phyloP scores from a whole-genome alignment of 2,113 vertebrate genomes.

The Strigops habroptila region DNA sequence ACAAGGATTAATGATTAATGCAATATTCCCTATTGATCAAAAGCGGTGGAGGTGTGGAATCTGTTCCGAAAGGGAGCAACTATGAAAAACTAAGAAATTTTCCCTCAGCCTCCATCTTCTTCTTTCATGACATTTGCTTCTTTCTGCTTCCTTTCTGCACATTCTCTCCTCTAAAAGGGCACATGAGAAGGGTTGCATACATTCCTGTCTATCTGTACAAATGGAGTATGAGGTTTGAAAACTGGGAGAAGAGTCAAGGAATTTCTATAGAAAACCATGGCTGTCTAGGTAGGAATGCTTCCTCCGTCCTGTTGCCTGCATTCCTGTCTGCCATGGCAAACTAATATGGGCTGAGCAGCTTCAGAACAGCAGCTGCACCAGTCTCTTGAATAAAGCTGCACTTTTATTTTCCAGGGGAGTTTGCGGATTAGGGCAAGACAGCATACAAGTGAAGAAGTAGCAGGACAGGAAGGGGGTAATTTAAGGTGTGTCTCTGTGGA shows the following conservation, averaged over 20 bases:
- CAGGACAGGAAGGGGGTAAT: background rate
- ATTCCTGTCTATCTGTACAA: background rate
- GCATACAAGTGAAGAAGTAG: background rate
- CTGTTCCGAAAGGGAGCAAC: background rate
- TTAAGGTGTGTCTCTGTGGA: background rate
- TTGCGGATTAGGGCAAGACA: background rate
- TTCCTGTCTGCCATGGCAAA: background rate
- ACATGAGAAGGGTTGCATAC: background rate
- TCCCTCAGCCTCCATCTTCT: background rate
- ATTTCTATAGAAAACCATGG: background rate
- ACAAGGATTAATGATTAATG: background rate
- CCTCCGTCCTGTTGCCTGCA: rapidly evolving
- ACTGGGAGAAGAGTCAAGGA: background rate
- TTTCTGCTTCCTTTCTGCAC: background rate
- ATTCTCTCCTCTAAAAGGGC: background rate
- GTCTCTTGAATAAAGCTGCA: background rate
- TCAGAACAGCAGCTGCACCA: background rate
- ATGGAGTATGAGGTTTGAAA: background rate
- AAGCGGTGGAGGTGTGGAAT: background rate
- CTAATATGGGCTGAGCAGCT: background rate
- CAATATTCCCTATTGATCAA: background rate
- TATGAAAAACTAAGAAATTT: background rate
- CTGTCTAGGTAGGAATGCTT: background rate
- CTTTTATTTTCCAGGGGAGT: background rate
- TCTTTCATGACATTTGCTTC: background rate